Evolutionary conservation across 2,797 vertebrate genomes (phyloP).

Genomic region (Danio albolineatus): DNA sequence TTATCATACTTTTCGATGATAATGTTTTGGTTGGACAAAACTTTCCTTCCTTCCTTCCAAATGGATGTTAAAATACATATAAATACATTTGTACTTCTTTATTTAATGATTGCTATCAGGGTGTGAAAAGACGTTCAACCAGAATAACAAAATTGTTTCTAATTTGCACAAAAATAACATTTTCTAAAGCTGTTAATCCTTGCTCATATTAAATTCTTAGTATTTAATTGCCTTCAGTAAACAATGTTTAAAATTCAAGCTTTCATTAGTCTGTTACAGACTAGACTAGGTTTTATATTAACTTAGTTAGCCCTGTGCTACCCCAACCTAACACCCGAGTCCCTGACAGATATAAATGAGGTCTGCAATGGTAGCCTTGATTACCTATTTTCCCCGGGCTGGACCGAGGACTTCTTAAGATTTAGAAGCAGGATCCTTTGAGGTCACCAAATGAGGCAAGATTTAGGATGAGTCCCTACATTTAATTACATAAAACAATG

Average conservation of each 20-base stretch:
- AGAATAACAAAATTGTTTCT: too few relatives aligned
- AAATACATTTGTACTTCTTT: too few relatives aligned
- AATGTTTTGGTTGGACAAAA: too few relatives aligned
- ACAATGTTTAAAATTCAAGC: slow-evolving; percentile 67
- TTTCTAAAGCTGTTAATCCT: neutral
- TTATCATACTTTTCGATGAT: too few relatives aligned
- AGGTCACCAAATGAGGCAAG: slow-evolving; percentile 68
- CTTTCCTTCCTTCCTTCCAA: too few relatives aligned
- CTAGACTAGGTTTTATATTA: slow-evolving; percentile 72
- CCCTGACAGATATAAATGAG: slow-evolving; percentile 78
- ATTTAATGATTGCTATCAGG: too few relatives aligned
- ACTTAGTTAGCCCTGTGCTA: slow-evolving; percentile 71
- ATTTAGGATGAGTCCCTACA: slow-evolving; percentile 60
- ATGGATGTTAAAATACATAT: too few relatives aligned
- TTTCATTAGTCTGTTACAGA: slow-evolving; percentile 72
- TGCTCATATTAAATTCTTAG: slow-evolving; percentile 36
- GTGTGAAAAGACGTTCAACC: too few relatives aligned
- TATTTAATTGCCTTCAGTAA: slow-evolving; percentile 63
- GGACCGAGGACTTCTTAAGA: slow-evolving; percentile 69
- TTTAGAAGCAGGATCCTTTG: slow-evolving; percentile 73
- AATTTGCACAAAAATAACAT: too few relatives aligned
- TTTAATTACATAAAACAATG: neutral
- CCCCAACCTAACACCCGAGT: slow-evolving; percentile 68
- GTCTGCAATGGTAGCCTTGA: slow-evolving; percentile 70
- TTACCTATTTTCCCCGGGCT: slow-evolving; percentile 56